Conservation (phyloP, 2,888 invertebrate species). For the Platycnemis pennipes region DNA sequence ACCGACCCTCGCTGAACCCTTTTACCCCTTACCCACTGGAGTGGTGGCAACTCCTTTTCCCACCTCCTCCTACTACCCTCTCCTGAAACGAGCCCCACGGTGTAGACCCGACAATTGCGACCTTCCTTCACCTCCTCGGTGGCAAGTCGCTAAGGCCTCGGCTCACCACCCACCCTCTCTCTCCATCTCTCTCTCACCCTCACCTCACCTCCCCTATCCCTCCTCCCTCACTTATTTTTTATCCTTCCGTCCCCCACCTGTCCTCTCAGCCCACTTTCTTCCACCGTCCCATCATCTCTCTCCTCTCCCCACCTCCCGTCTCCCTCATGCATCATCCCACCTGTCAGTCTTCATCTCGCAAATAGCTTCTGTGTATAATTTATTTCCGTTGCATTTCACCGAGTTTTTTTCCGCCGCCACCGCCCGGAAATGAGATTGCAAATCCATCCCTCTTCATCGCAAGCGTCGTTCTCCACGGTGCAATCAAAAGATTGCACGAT, state of each 20-base stretch:
- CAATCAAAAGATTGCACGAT: not conserved
- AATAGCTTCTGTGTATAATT: constrained; percentile 60
- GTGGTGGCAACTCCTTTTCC: constrained; percentile 9
- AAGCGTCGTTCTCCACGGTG: not conserved
- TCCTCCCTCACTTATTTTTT: not conserved
- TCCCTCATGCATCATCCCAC: constrained; percentile 19
- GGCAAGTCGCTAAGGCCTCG: not conserved
- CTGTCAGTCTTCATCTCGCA: constrained; percentile 45
- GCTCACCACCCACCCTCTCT: not conserved
- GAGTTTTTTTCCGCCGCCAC: not conserved
- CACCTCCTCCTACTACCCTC: not conserved
- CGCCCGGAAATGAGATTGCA: not conserved
- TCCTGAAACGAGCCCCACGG: not conserved
- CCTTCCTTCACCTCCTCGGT: not conserved
- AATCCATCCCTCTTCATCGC: not conserved
- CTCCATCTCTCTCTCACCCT: not conserved
- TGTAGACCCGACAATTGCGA: not conserved
- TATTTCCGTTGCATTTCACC: not conserved
- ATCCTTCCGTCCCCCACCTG: not conserved
- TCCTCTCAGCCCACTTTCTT: not conserved
- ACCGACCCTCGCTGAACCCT: not conserved
- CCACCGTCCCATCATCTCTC: not conserved
- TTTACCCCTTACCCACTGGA: not conserved
- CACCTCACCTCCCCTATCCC: not conserved
- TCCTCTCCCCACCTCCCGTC: not conserved